Conservation (phyloP, 2,797 vertebrate species). For the Emydoidea blandingii region DNA sequence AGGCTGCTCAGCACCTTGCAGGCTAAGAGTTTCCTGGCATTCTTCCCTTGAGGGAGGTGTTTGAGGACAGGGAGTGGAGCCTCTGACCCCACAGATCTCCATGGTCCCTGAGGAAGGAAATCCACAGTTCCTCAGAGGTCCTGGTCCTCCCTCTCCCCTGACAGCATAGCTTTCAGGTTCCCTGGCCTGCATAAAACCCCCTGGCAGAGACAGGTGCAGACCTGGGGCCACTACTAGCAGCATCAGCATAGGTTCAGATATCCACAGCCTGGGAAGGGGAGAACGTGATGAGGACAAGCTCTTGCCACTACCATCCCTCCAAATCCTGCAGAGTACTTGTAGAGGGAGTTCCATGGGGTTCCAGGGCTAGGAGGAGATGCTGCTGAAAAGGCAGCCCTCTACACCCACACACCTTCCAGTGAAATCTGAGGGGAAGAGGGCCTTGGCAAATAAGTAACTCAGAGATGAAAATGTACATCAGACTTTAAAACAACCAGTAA, state of each 20-base stretch:
- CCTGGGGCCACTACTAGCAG: background rate
- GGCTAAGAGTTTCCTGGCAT: accelerated
- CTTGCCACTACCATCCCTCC: background rate
- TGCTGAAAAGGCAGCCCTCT: background rate
- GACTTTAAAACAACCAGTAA: background rate
- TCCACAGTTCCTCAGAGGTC: background rate
- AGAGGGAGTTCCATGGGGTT: background rate
- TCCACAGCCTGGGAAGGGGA: background rate
- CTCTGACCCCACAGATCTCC: background rate
- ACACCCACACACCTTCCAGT: background rate
- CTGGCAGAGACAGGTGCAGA: background rate
- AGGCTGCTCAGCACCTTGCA: background rate
- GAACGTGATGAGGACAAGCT: background rate
- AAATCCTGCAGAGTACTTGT: background rate
- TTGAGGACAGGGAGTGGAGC: background rate
- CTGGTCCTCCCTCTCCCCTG: background rate
- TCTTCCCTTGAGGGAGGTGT: background rate
- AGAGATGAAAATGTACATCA: background rate
- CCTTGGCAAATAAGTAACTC: background rate
- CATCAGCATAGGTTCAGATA: background rate
- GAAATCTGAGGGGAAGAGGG: background rate
- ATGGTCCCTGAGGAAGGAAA: background rate
- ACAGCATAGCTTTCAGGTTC: background rate
- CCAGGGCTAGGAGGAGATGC: background rate
- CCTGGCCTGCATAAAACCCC: background rate